These are phyloP conservation scores for Otis tarda DNA, from an alignment of 2,113 vertebrate genomes.

Conservation along the genomic window DNA sequence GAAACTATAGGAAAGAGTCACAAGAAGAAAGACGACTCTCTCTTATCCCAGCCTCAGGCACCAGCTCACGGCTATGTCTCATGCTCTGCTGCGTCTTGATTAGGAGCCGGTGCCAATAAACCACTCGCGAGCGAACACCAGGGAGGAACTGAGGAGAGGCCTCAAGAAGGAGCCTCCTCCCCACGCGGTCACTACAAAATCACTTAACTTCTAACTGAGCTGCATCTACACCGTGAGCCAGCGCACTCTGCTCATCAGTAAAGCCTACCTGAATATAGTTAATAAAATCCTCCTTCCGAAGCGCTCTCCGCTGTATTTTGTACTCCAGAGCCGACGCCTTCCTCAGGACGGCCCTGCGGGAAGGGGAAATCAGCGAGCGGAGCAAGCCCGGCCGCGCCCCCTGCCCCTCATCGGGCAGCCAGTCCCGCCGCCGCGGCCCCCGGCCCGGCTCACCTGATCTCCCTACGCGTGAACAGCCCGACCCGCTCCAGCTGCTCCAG, in stretches of 20 bases:
- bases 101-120: rapidly evolving
- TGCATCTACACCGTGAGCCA: rapidly evolving
- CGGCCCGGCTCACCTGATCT: conserved; percentile 82
- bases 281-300: conserved; percentile 91
- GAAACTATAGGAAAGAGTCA: not conserved
- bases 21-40: not conserved
- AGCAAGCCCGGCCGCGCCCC: not conserved
- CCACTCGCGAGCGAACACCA: rapidly evolving
- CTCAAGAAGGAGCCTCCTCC: not conserved
- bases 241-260: rapidly evolving
- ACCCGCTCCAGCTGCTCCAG: conserved; percentile 91
- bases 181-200: rapidly evolving
- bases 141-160: rapidly evolving
- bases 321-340: conserved; percentile 91
- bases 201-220: rapidly evolving
- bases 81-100: rapidly evolving
- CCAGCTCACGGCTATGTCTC: rapidly evolving
- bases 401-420: not conserved
- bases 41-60: not conserved
- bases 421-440: not conserved
- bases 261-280: conserved; percentile 86
- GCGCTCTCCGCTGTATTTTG: conserved; percentile 85
- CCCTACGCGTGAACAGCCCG: conserved; percentile 86
- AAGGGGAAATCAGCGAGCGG: not conserved
- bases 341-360: conserved; percentile 86